Percentiles rank a stretch among this genome's conserved stretches.
Conservation (phyloP, 2,797 vertebrate genomes). For the Artibeus lituratus region DNA sequence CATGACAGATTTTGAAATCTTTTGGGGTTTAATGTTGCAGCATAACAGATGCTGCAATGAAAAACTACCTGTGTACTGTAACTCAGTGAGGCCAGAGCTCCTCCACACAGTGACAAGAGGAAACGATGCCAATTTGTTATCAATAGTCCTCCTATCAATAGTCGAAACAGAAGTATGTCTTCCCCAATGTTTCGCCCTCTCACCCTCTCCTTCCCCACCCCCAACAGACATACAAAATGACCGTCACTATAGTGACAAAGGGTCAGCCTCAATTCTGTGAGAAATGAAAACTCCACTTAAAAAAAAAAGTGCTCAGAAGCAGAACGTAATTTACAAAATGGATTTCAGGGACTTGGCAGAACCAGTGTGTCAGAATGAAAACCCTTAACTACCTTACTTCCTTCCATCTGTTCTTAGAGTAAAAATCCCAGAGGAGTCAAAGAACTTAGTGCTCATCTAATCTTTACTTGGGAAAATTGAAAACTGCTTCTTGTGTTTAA, state of each 20-base stretch:
- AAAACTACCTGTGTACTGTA: background rate
- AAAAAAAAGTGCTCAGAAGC: background rate
- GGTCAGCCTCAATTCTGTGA: background rate
- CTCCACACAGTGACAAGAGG: background rate
- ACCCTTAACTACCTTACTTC: background rate
- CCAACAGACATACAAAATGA: background rate
- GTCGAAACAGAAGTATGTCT: background rate
- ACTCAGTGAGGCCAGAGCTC: background rate
- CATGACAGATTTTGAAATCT: background rate
- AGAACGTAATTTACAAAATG: slow-evolving; percentile 1
- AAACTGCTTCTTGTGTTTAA: background rate
- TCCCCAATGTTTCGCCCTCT: background rate
- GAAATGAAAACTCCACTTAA: background rate
- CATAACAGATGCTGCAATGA: background rate
- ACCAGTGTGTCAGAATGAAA: background rate
- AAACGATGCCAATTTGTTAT: background rate
- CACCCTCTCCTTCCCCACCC: background rate
- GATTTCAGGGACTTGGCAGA: slow-evolving; percentile 3
- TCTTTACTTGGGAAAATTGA: background rate
- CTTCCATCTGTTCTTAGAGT: background rate
- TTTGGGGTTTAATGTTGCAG: background rate
- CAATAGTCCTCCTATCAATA: background rate
- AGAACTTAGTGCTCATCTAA: background rate
- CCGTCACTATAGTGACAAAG: background rate
- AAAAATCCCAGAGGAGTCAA: background rate